phyloP scores from a whole-genome alignment of 2,797 vertebrate genomes.

The Danio aesculapii region DNA sequence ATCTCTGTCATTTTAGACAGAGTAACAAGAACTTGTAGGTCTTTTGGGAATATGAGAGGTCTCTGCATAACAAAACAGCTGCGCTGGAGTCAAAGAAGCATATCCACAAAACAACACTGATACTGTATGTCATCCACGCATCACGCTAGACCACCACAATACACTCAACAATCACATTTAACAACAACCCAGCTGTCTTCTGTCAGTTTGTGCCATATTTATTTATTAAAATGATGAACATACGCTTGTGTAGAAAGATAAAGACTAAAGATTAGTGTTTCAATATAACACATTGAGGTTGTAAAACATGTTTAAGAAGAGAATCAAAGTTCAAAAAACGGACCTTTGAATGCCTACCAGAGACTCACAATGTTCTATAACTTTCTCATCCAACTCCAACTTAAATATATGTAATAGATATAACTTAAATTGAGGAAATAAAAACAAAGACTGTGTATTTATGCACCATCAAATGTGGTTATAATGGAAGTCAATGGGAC shows the following conservation, averaged over 20 bases:
- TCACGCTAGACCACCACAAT: slow-evolving; percentile 7
- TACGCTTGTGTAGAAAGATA: not conserved
- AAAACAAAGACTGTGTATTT: too few relatives aligned
- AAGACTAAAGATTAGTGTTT: not conserved
- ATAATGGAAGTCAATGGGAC: too few relatives aligned
- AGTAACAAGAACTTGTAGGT: slow-evolving; percentile 41
- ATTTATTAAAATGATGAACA: slow-evolving; percentile 4
- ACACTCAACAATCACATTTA: slow-evolving; percentile 26
- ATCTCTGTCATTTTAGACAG: slow-evolving; percentile 53
- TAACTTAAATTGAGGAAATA: not conserved
- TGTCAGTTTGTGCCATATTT: not conserved
- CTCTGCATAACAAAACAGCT: slow-evolving; percentile 49
- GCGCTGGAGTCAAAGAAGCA: slow-evolving; percentile 29
- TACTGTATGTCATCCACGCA: slow-evolving; percentile 19
- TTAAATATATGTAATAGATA: not conserved
- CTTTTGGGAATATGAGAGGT: slow-evolving; percentile 35
- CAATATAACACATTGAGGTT: not conserved
- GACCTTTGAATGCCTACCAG: slow-evolving; percentile 1
- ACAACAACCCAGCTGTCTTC: slow-evolving; percentile 1
- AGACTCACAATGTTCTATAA: not conserved
- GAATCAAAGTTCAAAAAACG: not conserved
- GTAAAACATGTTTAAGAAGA: not conserved
- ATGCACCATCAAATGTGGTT: too few relatives aligned
- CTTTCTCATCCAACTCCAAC: not conserved
- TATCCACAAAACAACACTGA: slow-evolving; percentile 39